A percentile compares a stretch with the other conserved stretches of the same genome.
Evolutionary conservation across 2,113 vertebrate genomes (phyloP).

Genomic region (Sinocyclocheilus grahami): DNA sequence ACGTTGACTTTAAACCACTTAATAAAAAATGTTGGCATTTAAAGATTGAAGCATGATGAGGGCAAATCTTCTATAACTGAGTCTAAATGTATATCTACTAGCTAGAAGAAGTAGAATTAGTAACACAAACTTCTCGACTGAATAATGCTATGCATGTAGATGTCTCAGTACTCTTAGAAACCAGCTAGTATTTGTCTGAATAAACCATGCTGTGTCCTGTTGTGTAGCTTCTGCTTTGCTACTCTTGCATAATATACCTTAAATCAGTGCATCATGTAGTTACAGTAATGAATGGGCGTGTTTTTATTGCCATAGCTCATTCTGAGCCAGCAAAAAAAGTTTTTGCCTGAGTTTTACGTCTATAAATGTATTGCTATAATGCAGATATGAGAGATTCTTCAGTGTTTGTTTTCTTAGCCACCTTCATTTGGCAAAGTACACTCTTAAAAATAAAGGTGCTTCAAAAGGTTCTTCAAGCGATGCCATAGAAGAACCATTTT

Average conservation of each 20-base stretch:
- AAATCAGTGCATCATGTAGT: slow-evolving; percentile 16
- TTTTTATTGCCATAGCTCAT: not conserved
- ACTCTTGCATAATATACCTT: not conserved
- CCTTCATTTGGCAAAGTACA: slow-evolving; percentile 60
- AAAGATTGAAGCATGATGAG: not conserved
- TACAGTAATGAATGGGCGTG: slow-evolving; percentile 5
- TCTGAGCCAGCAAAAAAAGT: not conserved
- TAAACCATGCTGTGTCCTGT: not conserved
- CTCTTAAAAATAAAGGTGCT: no score
- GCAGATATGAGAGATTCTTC: no score
- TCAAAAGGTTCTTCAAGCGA: no score
- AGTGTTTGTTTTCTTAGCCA: slow-evolving; percentile 44
- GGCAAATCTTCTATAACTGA: not conserved
- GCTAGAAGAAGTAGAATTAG: not conserved
- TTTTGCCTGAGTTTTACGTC: slow-evolving; percentile 61
- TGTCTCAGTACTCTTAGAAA: not conserved
- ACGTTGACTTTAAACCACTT: not conserved
- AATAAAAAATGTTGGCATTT: not conserved
- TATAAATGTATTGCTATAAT: slow-evolving; percentile 62
- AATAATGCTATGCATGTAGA: slow-evolving; percentile 18
- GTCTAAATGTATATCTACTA: not conserved
- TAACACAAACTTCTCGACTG: not conserved
- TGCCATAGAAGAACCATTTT: no score
- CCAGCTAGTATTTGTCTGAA: not conserved
- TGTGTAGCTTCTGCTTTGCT: not conserved